Evolutionary conservation across 1,140 invertebrate species (phyloP).

Genomic region (Achatina immaculata): DNA sequence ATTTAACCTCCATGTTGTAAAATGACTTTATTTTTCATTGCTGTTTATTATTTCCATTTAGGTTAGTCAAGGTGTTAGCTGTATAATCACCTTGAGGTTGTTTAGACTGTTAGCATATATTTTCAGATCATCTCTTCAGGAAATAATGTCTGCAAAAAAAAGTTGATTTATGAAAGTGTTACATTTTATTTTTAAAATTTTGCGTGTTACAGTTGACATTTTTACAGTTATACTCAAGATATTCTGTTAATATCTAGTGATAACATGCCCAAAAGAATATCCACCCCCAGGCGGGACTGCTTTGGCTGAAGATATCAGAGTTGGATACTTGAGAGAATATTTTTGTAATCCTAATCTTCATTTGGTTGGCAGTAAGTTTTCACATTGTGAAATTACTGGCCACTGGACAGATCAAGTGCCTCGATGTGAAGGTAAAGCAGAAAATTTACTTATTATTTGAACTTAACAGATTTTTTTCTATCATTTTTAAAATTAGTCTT

Average conservation of each 20-base stretch:
- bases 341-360: slow-evolving; percentile 49
- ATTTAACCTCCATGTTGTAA: no score
- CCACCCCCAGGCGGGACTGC: slow-evolving; percentile 42
- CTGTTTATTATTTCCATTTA: no score
- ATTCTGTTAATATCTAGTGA: no score
- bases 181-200: background rate
- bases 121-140: no score
- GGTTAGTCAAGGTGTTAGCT: no score
- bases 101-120: no score
- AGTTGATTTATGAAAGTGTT: background rate
- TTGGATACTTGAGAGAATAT: slow-evolving; percentile 48
- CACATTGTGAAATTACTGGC: slow-evolving; percentile 52
- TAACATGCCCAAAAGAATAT: slow-evolving; percentile 55
- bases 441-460: background rate
- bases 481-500: background rate
- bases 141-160: no score
- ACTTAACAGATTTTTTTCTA: background rate
- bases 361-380: slow-evolving; percentile 49
- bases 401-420: slow-evolving; percentile 52
- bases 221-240: background rate
- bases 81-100: no score
- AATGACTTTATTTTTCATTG: no score
- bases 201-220: background rate
- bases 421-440: slow-evolving; percentile 50
- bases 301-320: slow-evolving; percentile 43